Base-by-base conservation (phyloP, 2,113 vertebrate species). In the Trachemys scripta region DNA sequence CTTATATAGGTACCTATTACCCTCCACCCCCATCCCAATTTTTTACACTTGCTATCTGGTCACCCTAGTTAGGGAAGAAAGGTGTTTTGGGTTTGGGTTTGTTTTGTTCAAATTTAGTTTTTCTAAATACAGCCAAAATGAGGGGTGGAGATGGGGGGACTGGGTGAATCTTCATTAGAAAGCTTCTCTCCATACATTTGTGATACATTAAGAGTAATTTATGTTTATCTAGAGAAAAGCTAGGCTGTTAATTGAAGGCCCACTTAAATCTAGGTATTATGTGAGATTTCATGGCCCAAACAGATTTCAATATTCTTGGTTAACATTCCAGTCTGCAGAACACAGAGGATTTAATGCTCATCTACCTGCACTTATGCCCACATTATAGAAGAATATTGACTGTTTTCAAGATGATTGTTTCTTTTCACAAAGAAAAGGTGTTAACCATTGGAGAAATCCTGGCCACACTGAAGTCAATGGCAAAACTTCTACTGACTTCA, bases 401-500 rank as follows among this genome's bases (percentile, higher is more conserved):
- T 56, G 42, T 84, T 79, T 87, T 10, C 35, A 76, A 25, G 1
- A 80, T 42, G 72, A 76, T 76, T 75, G n/a, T 75, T 90, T 7
- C 1, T 80, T 83, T 87, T 19, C 27, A n/a, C 4, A 9, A 4
- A 4, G 1, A 45, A 13, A 19, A 29, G 0, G 0, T 3, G n/a
- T 69, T 45, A 84, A 94, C 8, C 4, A 8, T 92, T 14, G 38
- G 78, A 54, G 65, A 6, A 6, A 78, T 27, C 45, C 84, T 4
- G 4, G 76, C 25, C 90, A 45, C 17, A 22, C 3, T 10, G 20
- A 80, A 72, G 79, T 29, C 81, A 72, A 72, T 29, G 57, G 1
- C 0, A 88, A 1, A 5, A 47, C 6, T 88, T 82, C 2, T 5
- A 62, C 0, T 45, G 59, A 8, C 45, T 86, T 78, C 0, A 0